phyloP scores from a whole-genome alignment of 2,113 vertebrate genomes.

The Tricholaema leucomelas region DNA sequence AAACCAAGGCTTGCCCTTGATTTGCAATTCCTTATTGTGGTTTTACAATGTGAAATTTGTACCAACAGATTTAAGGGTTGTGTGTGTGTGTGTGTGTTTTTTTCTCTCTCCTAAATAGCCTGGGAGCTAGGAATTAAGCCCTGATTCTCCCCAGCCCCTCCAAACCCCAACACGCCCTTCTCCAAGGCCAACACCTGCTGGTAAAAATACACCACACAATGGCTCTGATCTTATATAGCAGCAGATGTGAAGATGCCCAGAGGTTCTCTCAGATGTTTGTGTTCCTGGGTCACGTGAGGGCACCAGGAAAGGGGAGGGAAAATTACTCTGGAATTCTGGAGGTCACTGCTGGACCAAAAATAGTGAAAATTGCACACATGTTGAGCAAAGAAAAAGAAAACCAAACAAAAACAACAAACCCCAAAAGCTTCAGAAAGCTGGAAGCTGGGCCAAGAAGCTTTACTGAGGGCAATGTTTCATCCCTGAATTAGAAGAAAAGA shows the following conservation, averaged over 20 bases:
- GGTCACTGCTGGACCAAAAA: conserved; percentile 81
- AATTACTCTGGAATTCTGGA: conserved; percentile 87
- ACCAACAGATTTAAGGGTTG: conserved; percentile 73
- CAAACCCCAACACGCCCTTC: conserved; percentile 67
- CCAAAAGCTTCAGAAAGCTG: conserved; percentile 70
- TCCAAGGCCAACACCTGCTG: conserved; percentile 79
- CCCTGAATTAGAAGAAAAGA: conserved; percentile 18
- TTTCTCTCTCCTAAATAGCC: conserved; percentile 76
- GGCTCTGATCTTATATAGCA: conserved; percentile 75
- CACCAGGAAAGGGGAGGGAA: conserved; percentile 84
- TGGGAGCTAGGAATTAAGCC: conserved; percentile 77
- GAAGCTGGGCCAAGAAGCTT: conserved; percentile 51
- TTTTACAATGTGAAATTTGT: conserved; percentile 70
- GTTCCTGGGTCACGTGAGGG: conserved; percentile 81
- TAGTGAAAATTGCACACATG: conserved; percentile 88
- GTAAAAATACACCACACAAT: conserved; percentile 78
- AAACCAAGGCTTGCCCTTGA: conserved; percentile 49
- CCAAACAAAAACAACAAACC: too few species aligned
- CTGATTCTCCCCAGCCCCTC: conserved; percentile 68
- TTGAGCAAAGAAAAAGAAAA: conserved; percentile 68
- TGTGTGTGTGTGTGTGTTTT: too few species aligned
- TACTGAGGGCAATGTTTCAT: conserved; percentile 38
- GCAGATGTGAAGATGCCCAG: conserved; percentile 86
- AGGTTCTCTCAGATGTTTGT: conserved; percentile 87
- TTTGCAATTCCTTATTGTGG: conserved; percentile 68